A percentile compares a stretch with the other conserved stretches of the same genome.
phyloP scores from a whole-genome alignment of 23 tunicate species.

The Styela plicata region DNA sequence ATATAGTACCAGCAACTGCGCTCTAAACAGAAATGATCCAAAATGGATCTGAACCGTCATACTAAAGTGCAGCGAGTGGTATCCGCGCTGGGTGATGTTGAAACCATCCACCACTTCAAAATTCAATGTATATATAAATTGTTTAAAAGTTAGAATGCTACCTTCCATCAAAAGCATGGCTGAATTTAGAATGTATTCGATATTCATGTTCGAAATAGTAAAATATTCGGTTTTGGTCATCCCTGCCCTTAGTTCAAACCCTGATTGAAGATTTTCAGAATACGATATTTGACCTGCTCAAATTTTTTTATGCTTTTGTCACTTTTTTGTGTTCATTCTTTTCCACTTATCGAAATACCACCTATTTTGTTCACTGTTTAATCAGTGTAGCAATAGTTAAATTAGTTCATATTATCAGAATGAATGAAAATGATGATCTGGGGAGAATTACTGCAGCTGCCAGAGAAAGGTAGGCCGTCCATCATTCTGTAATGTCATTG shows the following conservation, averaged over 20 bases:
- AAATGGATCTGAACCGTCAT: too few relatives aligned
- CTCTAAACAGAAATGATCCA: too few relatives aligned
- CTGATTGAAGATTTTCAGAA: too few relatives aligned
- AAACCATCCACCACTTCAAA: too few relatives aligned
- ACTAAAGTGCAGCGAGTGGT: too few relatives aligned
- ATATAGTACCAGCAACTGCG: too few relatives aligned
- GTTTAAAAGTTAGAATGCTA: too few relatives aligned
- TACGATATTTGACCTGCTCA: not conserved
- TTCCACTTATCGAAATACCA: not conserved
- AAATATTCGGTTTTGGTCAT: not conserved
- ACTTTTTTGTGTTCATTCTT: not conserved
- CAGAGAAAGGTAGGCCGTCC: slow-evolving; percentile 29
- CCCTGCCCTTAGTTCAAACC: not conserved
- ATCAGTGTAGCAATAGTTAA: not conserved
- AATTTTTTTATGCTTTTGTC: not conserved
- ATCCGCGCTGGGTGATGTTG: too few relatives aligned
- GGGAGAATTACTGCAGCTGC: slow-evolving; percentile 19
- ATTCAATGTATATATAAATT: too few relatives aligned
- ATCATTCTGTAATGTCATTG: too few relatives aligned
- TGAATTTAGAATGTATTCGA: not conserved
- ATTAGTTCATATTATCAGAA: not conserved
- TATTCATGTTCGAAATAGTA: not conserved
- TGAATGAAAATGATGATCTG: slow-evolving; percentile 21
- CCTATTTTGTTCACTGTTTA: not conserved
- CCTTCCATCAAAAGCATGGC: not conserved